These are phyloP conservation scores for Eupithecia pulchellata DNA, from an alignment of 2,888 invertebrate genomes.

Conservation along the genomic window DNA sequence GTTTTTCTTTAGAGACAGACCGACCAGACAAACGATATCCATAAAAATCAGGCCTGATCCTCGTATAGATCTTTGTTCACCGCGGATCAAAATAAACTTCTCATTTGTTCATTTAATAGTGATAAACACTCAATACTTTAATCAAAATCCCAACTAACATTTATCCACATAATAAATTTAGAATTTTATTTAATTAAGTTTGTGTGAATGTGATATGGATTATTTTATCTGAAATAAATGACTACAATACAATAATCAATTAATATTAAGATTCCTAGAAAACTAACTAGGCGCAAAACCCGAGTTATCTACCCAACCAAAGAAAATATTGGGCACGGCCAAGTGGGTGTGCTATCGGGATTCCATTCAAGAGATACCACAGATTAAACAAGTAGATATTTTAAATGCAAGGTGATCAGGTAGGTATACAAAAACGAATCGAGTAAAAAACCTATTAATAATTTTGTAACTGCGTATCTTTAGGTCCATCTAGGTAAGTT, in stretches of 20 bases:
- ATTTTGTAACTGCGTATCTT: conserved; percentile 32
- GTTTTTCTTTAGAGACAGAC: too few relatives aligned
- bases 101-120: not conserved
- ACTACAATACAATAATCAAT: too few relatives aligned
- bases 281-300: conserved; percentile 9
- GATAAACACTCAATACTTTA: not conserved
- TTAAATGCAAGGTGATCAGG: conserved; percentile 42
- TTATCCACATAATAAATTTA: too few relatives aligned
- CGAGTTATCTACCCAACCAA: not conserved
- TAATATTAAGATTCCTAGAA: not conserved
- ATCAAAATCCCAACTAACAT: not conserved
- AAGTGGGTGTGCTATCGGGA: conserved; percentile 44
- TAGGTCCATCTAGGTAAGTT: conserved; percentile 12
- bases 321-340: conserved; percentile 33
- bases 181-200: too few relatives aligned
- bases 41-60: not conserved
- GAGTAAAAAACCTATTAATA: conserved; percentile 39
- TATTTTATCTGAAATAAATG: too few relatives aligned
- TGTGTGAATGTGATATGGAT: too few relatives aligned
- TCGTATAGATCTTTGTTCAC: not conserved
- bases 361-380: conserved; percentile 41
- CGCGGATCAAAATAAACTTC: too few relatives aligned
- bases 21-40: not conserved
- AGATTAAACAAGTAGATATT: conserved; percentile 9
- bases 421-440: conserved; percentile 11